Evolutionary conservation across 2,797 vertebrate species (phyloP).

Genomic region (Protosalanx chinensis): DNA sequence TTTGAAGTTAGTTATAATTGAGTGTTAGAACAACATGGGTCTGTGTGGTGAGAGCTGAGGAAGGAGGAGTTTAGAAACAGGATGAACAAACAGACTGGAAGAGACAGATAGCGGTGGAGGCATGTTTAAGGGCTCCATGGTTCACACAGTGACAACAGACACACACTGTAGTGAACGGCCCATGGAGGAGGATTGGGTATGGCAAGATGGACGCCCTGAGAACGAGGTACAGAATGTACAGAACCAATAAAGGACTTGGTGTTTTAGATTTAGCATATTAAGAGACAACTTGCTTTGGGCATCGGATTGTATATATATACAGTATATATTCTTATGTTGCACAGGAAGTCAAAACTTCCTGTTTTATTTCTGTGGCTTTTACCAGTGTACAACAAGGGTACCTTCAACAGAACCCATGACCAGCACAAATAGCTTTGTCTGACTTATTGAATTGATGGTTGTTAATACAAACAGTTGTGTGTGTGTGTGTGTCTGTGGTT

Average conservation of each 20-base stretch:
- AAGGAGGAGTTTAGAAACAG: slow-evolving; percentile 44
- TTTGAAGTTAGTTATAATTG: neutral
- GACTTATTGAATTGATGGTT: neutral
- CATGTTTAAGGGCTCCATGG: slow-evolving; percentile 13
- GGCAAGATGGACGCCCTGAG: slow-evolving; percentile 24
- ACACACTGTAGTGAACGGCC: neutral
- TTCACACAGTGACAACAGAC: slow-evolving; percentile 6
- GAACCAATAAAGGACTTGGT: neutral
- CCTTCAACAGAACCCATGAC: neutral
- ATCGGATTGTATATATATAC: too few species aligned
- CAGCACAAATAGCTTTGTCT: neutral
- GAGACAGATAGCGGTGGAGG: slow-evolving; percentile 37
- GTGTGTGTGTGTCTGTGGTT: slow-evolving; percentile 14
- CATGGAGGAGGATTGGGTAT: slow-evolving; percentile 49
- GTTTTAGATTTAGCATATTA: too few species aligned
- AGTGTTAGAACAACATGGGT: neutral
- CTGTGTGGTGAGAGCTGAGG: neutral
- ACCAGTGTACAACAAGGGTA: neutral
- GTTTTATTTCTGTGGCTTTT: neutral
- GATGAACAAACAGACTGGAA: slow-evolving; percentile 52
- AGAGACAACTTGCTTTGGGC: too few species aligned
- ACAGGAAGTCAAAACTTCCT: slow-evolving; percentile 26
- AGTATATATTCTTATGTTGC: too few species aligned
- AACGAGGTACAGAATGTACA: slow-evolving; percentile 45
- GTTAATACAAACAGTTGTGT: slow-evolving; percentile 23